These are phyloP conservation scores for Syrrhaptes paradoxus DNA, from an alignment of 2,113 vertebrate species.

Conservation along the genomic window DNA sequence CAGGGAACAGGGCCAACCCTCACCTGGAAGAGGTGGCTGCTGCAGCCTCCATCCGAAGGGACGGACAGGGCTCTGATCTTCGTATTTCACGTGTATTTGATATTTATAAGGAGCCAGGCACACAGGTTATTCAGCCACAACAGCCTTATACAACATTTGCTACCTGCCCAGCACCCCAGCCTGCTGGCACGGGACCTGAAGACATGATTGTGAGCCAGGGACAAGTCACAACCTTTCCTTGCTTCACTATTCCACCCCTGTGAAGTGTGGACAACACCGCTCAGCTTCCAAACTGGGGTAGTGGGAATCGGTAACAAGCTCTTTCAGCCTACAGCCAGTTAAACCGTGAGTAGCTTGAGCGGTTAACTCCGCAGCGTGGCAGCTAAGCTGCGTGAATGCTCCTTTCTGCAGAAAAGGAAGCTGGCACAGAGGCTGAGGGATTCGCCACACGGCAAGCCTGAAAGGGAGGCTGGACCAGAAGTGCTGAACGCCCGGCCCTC, in stretches of 20 bases:
- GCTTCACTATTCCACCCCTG: background rate
- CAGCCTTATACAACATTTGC: background rate
- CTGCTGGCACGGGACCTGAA: background rate
- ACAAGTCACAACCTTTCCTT: background rate
- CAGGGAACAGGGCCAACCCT: background rate
- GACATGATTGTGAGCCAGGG: background rate
- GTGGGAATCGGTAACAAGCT: background rate
- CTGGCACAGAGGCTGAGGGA: background rate
- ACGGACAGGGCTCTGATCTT: background rate
- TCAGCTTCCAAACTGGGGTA: background rate
- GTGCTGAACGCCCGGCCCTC: fast-evolving
- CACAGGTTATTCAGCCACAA: background rate
- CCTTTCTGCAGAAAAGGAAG: background rate
- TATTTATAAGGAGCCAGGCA: background rate
- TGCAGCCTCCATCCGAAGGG: background rate
- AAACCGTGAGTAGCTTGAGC: background rate
- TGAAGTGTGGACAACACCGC: background rate
- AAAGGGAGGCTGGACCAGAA: background rate
- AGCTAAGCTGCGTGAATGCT: background rate
- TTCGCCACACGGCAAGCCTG: too few relatives aligned
- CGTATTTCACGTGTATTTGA: background rate
- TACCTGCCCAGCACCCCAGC: background rate
- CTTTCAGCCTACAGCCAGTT: background rate
- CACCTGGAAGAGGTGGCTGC: background rate
- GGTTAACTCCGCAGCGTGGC: background rate